Evolutionary conservation across 2,888 invertebrate genomes (phyloP).

Genomic region (Cephus pygmeus): DNA sequence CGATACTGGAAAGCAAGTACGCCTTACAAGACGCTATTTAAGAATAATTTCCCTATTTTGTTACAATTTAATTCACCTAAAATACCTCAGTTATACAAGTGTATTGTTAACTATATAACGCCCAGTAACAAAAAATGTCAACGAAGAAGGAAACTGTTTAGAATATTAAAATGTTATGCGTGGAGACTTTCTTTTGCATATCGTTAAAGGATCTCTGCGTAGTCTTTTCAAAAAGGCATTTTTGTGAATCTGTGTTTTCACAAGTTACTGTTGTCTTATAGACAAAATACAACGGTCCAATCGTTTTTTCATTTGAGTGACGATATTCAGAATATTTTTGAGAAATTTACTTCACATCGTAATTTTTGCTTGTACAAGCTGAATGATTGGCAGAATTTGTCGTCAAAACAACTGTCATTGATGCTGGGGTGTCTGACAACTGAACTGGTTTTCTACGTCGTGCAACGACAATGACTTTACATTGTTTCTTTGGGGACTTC

Average conservation of each 20-base stretch:
- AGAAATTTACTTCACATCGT: background rate
- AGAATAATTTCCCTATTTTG: background rate
- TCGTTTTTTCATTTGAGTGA: background rate
- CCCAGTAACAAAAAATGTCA: background rate
- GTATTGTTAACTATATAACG: background rate
- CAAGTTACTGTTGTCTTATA: background rate
- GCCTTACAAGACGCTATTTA: background rate
- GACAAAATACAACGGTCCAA: background rate
- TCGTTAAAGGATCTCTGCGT: background rate
- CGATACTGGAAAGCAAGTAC: background rate
- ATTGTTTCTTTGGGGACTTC: conserved; percentile 4
- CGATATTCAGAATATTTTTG: background rate
- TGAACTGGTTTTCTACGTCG: conserved; percentile 46
- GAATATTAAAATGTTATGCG: background rate
- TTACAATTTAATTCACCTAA: background rate
- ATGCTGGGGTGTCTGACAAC: conserved; percentile 43
- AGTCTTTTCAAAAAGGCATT: background rate
- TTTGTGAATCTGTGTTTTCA: background rate
- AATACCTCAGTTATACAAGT: background rate
- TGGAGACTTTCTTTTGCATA: background rate
- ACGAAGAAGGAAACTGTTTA: background rate
- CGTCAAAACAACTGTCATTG: conserved; percentile 24
- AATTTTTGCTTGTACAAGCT: background rate
- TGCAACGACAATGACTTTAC: conserved; percentile 35
- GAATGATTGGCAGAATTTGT: background rate